Percentiles rank a stretch among this genome's conserved stretches.
Evolutionary conservation across 2,797 vertebrate species (phyloP).

Genomic region (Hybognathus amarus): DNA sequence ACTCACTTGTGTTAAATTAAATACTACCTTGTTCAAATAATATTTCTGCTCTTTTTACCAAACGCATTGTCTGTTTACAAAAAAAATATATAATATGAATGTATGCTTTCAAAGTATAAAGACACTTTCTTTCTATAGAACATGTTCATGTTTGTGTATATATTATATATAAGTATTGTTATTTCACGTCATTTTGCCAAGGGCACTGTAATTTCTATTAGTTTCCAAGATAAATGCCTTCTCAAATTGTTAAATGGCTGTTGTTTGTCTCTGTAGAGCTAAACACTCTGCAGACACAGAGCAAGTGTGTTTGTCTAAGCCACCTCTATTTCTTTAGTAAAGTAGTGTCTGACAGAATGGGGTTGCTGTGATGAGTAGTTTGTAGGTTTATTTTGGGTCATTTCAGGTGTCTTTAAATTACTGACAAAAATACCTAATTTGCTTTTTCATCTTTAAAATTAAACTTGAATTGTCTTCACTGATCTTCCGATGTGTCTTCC

Average conservation of each 20-base stretch:
- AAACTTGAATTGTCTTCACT: slow-evolving; percentile 40
- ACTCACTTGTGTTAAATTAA: background rate
- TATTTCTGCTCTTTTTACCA: background rate
- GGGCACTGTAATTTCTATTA: slow-evolving; percentile 15
- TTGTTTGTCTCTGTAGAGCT: slow-evolving; percentile 39
- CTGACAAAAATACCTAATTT: slow-evolving; percentile 48
- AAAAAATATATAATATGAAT: background rate
- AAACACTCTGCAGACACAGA: slow-evolving; percentile 10
- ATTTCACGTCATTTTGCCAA: background rate
- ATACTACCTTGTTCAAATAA: background rate
- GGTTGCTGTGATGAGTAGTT: slow-evolving; percentile 59
- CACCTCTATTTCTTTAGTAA: slow-evolving; percentile 50
- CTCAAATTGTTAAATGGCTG: slow-evolving; percentile 14
- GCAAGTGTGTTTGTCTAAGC: slow-evolving; percentile 41
- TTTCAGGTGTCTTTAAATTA: slow-evolving; percentile 35
- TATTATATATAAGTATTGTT: background rate
- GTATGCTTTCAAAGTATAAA: background rate
- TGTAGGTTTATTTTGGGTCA: slow-evolving; percentile 45
- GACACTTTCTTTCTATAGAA: background rate
- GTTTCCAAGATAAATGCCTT: slow-evolving; percentile 27
- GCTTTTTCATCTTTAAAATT: slow-evolving; percentile 39
- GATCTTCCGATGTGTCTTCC: background rate
- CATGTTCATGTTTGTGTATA: background rate
- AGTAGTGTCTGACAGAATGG: slow-evolving; percentile 62
- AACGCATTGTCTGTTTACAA: background rate